Evolutionary conservation across 2,888 invertebrate genomes (phyloP), one percentile per base, ranked within the genome.

Genomic region (Julus scandinavius): DNA sequence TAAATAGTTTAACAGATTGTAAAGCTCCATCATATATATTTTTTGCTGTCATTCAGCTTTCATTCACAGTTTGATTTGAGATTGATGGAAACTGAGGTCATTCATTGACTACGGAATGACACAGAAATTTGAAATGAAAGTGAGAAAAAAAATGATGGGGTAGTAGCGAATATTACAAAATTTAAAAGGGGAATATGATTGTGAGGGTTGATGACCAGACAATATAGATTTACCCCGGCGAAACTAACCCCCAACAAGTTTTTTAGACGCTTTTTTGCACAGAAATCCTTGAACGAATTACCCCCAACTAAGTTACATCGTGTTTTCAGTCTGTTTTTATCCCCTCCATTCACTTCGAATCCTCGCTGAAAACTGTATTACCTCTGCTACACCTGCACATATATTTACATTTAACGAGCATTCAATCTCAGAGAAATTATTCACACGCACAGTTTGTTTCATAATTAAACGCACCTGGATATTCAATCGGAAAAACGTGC

Each of bases 391-490:
- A 72, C 72, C 72, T 72, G 72, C 72, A 29, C 29, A 29, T 72
- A 72, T 72, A 72, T 72, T 72, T 72, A 6, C 72, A 72, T 72
- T 72, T 72, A 72, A 72, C 72, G 72, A 72, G 72, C 72, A 72
- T 72, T 72, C 72, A 72, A 72, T 72, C 72, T 72, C n/a, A 20
- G 29, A 72, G 29, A 72, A 72, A 72, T 72, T 72, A 72, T 72
- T 72, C 72, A 72, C 72, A 72, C 72, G 72, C 72, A 72, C 72
- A 72, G 20, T 63, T 63, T 63, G 63, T 17, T 63, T 63, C 63
- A n/a, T 63, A 72, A 72, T 72, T 72, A 72, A 72, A 72, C 72
- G 72, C 72, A 72, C 72, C 72, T 72, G 72, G 72, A 72, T 72
- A 72, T 72, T 72, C 72, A 72, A 72, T 72, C 11, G 72, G 29